Evolutionary conservation across 2,113 vertebrate species (phyloP).

Genomic region (Hyaena hyaena): DNA sequence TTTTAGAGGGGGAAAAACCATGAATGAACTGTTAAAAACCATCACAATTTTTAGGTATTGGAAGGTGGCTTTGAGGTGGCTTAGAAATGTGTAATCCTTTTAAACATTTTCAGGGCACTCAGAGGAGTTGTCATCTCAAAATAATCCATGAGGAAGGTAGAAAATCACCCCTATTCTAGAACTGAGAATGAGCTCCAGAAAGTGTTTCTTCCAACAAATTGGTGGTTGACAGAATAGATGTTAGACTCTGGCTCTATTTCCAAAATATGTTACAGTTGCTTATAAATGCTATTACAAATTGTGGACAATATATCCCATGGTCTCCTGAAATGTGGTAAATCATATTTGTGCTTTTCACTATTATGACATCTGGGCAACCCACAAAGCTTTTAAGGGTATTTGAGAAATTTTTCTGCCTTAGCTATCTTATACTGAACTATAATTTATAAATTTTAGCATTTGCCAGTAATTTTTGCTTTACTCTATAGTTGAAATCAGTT

Average conservation of each 20-base stretch:
- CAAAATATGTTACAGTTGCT: neutral
- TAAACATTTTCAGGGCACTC: constrained; percentile 8
- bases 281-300: constrained; percentile 45
- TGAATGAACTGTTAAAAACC: neutral
- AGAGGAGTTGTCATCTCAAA: neutral
- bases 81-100: neutral
- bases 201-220: neutral
- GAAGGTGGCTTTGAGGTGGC: neutral
- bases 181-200: neutral
- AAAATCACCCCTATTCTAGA: neutral
- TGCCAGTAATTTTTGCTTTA: constrained; percentile 22
- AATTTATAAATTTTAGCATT: constrained; percentile 19
- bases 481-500: constrained; percentile 22
- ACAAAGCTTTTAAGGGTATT: constrained; percentile 42
- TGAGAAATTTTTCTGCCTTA: constrained; percentile 32
- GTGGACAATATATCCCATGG: neutral
- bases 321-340: constrained; percentile 41
- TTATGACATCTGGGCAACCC: neutral
- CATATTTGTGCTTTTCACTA: constrained; percentile 21
- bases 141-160: neutral
- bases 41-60: neutral
- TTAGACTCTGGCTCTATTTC: constrained; percentile 11
- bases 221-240: constrained; percentile 13
- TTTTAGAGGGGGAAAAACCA: neutral
- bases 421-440: neutral